Base-by-base conservation (phyloP, 2,888 invertebrate genomes). In the Chymomyza procnemis region DNA sequence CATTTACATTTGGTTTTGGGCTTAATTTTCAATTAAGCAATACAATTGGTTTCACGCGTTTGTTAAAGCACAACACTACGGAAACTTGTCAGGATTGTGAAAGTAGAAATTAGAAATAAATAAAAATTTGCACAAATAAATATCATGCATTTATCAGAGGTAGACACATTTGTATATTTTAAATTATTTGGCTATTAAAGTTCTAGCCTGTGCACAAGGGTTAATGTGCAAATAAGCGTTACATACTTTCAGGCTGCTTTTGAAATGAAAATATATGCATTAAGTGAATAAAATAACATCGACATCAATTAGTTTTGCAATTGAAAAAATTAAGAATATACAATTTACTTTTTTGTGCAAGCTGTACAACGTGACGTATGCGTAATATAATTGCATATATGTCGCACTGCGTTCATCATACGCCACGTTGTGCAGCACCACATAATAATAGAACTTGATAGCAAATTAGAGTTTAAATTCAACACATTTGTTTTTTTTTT, bases 11-110 rank as follows among this genome's bases (percentile, higher is more conserved):
- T 4, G 85, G 77, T 4, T 74, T 84, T 30, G 57, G 67, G 0
- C 66, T 80, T 6, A 84, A 85, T 52, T 71, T 88, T 47, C 65
- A 75, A 56, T 26, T 77, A 9, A 73, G 64, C 60, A 81, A 72
- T 19, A 72, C 26, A 60, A 56, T 84, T 12, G 67, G 70, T 12
- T 61, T 76, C 19, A 63, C 19, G 4, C 22, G 22, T 0, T 14
- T 14, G 19, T 16, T 16, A 41, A 9, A 62, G 6, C 3, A n/a
- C 30, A 57, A 5, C 8, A 9, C 30, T 26, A n/a, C 18, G 54
- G 21, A 54, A 22, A n/a, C 16, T 22, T 56, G 56, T 12, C 9
- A 4, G 34, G 34, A 41, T 2, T 41, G 34, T 41, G 34, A 41
- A 12, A n/a, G n/a, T n/a, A n/a, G n/a, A n/a, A n/a, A n/a, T n/a